Evolutionary conservation across 92 coral and sea anemone genomes (phyloP).

Genomic region (Montipora capitata): DNA sequence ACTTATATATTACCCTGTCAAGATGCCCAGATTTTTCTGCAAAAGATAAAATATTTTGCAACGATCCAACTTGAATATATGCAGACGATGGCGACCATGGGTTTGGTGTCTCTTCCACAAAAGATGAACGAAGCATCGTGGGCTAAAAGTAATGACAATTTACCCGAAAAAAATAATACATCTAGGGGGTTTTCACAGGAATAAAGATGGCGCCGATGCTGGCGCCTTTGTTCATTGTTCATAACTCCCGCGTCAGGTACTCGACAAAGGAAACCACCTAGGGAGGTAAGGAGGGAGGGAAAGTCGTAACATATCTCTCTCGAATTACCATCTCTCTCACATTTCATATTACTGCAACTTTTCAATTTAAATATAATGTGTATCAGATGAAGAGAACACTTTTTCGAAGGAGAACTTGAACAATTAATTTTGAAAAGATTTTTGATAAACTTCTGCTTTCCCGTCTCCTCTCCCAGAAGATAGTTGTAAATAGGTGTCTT

Average conservation of each 20-base stretch:
- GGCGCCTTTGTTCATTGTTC: not conserved
- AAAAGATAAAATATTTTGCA: slow-evolving; percentile 79
- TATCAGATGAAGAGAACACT: too few relatives aligned
- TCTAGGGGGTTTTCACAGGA: not conserved
- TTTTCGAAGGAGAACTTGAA: not conserved
- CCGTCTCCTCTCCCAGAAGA: not conserved
- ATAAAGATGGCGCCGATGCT: not conserved
- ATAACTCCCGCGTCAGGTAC: slow-evolving; percentile 46
- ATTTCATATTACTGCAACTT: too few relatives aligned
- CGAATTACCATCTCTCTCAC: too few relatives aligned
- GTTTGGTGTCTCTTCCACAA: slow-evolving; percentile 61
- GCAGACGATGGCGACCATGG: slow-evolving; percentile 97
- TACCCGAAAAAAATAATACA: not conserved
- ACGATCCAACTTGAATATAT: slow-evolving; percentile 89
- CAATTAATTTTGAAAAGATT: not conserved
- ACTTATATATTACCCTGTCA: slow-evolving; percentile 66
- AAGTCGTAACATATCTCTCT: too few relatives aligned
- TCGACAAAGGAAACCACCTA: not conserved
- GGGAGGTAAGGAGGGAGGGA: not conserved
- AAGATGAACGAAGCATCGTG: slow-evolving; percentile 53
- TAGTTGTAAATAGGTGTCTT: not conserved
- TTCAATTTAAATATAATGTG: too few relatives aligned
- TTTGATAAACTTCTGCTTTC: too few relatives aligned
- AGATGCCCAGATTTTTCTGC: slow-evolving; percentile 90
- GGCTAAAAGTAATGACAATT: not conserved